Evolutionary conservation across 2,888 invertebrate genomes (phyloP).

Genomic region (Polydesmus complanatus): DNA sequence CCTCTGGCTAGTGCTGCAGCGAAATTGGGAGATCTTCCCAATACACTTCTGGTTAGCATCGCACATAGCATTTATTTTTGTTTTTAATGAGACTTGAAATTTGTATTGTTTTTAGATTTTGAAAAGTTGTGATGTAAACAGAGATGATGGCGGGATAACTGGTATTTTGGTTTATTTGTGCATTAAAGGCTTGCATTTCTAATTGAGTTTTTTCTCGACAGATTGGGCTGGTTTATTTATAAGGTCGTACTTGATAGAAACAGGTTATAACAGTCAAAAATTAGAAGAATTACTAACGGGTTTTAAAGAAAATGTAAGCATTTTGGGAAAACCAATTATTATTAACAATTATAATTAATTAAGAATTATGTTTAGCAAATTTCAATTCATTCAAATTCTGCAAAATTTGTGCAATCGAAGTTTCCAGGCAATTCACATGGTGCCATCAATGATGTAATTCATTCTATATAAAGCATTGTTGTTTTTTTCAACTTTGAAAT

Average conservation of each 20-base stretch:
- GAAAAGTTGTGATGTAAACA: background rate
- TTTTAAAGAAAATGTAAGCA: conserved; percentile 5
- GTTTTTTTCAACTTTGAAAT: too few relatives aligned
- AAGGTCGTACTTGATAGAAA: background rate
- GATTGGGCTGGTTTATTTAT: conserved; percentile 16
- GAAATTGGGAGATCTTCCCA: background rate
- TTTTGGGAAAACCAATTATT: background rate
- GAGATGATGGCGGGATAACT: conserved; percentile 1
- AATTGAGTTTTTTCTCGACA: background rate
- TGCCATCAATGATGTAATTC: background rate
- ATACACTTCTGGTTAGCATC: background rate
- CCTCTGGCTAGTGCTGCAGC: background rate
- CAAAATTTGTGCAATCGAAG: background rate
- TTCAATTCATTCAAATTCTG: background rate
- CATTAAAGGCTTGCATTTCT: background rate
- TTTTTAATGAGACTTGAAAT: background rate
- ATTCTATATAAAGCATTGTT: too few relatives aligned
- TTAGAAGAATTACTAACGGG: conserved; percentile 7
- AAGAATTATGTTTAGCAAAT: conserved; percentile 2
- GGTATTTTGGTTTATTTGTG: background rate
- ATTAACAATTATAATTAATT: background rate
- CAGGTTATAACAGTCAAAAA: background rate
- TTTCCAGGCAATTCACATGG: background rate
- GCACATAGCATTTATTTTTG: background rate
- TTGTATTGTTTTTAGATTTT: conserved; percentile 8